phyloP scores from a whole-genome alignment of 2,888 invertebrate genomes.

The Drosophila mercatorum region DNA sequence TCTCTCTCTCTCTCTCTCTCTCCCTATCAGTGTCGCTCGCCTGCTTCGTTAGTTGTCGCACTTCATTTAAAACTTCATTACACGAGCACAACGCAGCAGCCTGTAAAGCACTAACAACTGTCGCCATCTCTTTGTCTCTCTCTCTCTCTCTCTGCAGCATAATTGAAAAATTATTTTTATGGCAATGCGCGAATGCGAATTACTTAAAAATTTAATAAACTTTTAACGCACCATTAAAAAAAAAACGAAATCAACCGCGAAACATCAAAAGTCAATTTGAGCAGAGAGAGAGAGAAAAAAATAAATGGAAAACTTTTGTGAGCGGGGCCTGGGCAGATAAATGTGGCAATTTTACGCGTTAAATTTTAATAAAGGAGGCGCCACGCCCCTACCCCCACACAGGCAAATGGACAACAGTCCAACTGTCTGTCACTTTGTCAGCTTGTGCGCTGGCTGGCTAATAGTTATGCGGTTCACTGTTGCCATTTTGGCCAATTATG shows the following conservation, averaged over 20 bases:
- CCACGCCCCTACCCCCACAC: not conserved
- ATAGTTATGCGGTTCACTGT: conserved; percentile 71
- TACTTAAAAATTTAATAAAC: conserved; percentile 79
- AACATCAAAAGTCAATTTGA: conserved; percentile 81
- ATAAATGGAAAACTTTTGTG: conserved; percentile 60
- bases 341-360: conserved; percentile 78
- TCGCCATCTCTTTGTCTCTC: conserved; percentile 12
- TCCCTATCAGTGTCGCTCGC: conserved; percentile 18
- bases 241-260: conserved; percentile 66
- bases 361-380: conserved; percentile 73
- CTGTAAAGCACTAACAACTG: conserved; percentile 14
- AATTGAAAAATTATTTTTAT: conserved; percentile 77
- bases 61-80: conserved; percentile 80
- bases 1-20: no score
- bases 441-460: conserved; percentile 59
- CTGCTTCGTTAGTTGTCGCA: conserved; percentile 75
- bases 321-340: conserved; percentile 64
- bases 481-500: conserved; percentile 75
- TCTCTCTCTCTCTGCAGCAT: conserved; percentile 38
- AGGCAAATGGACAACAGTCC: conserved; percentile 32
- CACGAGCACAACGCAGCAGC: conserved; percentile 43
- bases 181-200: conserved; percentile 49
- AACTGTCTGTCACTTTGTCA: conserved; percentile 25
- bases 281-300: conserved; percentile 24
- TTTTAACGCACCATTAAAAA: conserved; percentile 78